Evolutionary conservation across 2,113 vertebrate genomes (phyloP), one percentile per base, ranked within the genome.

Genomic region (Gymnobelideus leadbeateri): DNA sequence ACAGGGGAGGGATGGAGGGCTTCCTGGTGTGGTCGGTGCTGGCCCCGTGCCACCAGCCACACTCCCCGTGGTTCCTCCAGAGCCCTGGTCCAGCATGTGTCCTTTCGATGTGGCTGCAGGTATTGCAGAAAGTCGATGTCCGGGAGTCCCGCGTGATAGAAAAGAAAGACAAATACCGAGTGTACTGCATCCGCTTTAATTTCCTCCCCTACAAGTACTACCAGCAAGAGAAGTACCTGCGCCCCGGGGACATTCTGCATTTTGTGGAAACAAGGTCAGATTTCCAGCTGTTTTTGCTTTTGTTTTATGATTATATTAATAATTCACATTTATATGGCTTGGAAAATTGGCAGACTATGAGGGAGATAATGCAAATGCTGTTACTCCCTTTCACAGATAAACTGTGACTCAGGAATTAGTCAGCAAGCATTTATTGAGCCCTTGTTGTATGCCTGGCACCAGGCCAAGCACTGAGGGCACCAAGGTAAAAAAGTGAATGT

Each of bases 191-290:
- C 93, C 98, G 96, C 49, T 99, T 99, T 96, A 94, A 98, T 91
- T 99, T 99, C 98, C 98, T 99, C 95, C 99, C 99, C 0, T 96
- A 98, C 0, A 98, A 99, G 0, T 99, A 97, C 51, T 99, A 99
- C 97, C 95, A 95, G 89, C 99, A 99, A 2, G 99, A 99, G 94
- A 99, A 99, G 90, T 98, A 98, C 92, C 96, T 99, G 54, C 98
- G 98, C 3, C 99, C 99, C 0, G 95, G 98, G 51, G 97, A 99
- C 94, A 99, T 99, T 96, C 98, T 99, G 37, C 98, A 68, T 94
- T 99, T 99, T 97, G 99, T 99, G 99, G 99, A 99, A 98, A 99
- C 98, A 0, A 99, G 98, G 99, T 99, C 51, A 95, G 95, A 92
- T 96, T 96, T 94, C 54, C 57, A 46, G 0, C 50, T 47, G 19